Conservation (phyloP, 2,888 invertebrate genomes). For the Agrochola circellaris region DNA sequence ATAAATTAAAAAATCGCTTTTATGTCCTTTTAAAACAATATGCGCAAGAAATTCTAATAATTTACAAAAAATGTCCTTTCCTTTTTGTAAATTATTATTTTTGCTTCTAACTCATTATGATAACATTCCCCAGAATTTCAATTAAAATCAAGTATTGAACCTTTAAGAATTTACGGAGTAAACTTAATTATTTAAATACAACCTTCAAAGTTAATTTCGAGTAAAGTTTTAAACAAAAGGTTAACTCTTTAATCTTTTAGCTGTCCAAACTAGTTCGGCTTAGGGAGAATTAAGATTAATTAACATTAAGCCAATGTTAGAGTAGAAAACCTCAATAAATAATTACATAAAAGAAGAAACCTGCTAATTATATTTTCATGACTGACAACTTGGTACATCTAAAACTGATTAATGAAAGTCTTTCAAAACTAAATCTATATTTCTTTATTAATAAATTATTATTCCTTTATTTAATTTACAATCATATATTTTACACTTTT, state of each 20-base stretch:
- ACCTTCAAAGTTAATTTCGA: conserved; percentile 58
- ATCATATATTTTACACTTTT: too few species aligned
- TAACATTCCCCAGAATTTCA: conserved; percentile 6
- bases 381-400: neutral
- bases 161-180: conserved; percentile 28
- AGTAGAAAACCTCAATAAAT: conserved; percentile 1
- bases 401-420: neutral
- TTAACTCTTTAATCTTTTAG: conserved; percentile 48
- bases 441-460: too few species aligned
- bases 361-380: neutral
- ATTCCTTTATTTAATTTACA: too few species aligned
- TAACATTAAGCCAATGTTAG: conserved; percentile 17
- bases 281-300: conserved; percentile 47
- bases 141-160: conserved; percentile 7
- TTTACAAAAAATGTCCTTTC: too few species aligned
- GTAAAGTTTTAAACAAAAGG: conserved; percentile 46
- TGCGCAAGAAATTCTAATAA: neutral
- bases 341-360: conserved; percentile 23
- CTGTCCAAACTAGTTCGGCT: conserved; percentile 47
- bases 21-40: neutral
- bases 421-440: neutral
- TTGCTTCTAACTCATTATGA: neutral
- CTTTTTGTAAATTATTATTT: neutral
- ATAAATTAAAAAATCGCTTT: neutral
- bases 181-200: conserved; percentile 63